Conservation (phyloP, 2,113 vertebrate species). For the Erythrolamprus reginae region DNA sequence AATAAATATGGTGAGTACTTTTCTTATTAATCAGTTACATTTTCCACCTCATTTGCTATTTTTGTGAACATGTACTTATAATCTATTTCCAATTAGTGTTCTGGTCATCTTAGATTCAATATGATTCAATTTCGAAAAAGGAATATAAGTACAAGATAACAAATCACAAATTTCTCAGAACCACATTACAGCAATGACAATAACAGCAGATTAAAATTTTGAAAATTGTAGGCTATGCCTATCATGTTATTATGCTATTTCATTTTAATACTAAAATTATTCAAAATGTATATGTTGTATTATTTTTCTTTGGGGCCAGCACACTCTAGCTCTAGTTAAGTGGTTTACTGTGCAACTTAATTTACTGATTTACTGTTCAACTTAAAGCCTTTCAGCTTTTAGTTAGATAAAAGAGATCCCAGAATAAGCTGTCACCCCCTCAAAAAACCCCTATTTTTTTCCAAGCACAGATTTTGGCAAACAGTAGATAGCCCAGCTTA, state of each 20-base stretch:
- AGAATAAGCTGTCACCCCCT: constrained; percentile 24
- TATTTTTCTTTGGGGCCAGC: constrained; percentile 46
- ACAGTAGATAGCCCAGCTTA: neutral
- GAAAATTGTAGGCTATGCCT: constrained; percentile 47
- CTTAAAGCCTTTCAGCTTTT: constrained; percentile 58
- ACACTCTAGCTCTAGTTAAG: constrained; percentile 48
- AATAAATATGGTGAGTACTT: too few relatives aligned
- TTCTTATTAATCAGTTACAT: neutral
- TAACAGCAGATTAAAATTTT: constrained; percentile 45
- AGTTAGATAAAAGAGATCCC: constrained; percentile 22
- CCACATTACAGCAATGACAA: constrained; percentile 32
- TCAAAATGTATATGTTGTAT: constrained; percentile 45
- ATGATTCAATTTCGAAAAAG: constrained; percentile 21
- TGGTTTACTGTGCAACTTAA: constrained; percentile 52
- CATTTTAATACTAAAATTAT: constrained; percentile 35
- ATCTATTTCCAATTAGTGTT: neutral
- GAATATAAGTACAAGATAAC: constrained; percentile 18
- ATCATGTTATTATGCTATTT: constrained; percentile 38
- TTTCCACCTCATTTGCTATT: neutral
- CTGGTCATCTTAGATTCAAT: constrained; percentile 18
- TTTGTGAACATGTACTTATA: neutral
- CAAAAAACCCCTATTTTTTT: constrained; percentile 15
- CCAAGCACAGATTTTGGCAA: constrained; percentile 26
- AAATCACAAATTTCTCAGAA: constrained; percentile 48
- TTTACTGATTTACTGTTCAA: constrained; percentile 50